Evolutionary conservation across 2,797 vertebrate species (phyloP).

Genomic region (Percopsis omiscomaycus): DNA sequence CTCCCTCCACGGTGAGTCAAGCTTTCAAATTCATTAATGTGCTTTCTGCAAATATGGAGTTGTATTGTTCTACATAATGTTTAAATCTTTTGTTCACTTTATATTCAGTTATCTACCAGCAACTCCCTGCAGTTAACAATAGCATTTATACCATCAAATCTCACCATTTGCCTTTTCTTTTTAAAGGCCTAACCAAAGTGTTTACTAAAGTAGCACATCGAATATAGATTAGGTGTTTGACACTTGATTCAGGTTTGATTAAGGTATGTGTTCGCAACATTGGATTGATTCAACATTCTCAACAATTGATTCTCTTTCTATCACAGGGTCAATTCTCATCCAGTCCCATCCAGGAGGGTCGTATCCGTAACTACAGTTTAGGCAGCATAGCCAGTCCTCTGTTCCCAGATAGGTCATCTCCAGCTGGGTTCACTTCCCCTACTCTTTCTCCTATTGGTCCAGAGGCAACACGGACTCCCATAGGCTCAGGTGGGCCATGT

Average conservation of each 20-base stretch:
- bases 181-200: no score
- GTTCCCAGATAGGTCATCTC: slow-evolving; percentile 79
- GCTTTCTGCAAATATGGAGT: not conserved
- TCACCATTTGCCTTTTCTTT: no score
- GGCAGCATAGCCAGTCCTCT: slow-evolving; percentile 86
- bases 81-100: not conserved
- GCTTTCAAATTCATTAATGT: not conserved
- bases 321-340: slow-evolving; percentile 93
- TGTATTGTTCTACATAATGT: not conserved
- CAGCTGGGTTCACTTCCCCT: slow-evolving; percentile 77
- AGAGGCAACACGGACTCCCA: slow-evolving; percentile 77
- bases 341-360: slow-evolving; percentile 89
- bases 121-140: no score
- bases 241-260: not conserved
- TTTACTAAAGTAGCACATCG: no score
- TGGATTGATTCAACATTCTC: no score
- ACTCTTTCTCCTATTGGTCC: slow-evolving; percentile 87
- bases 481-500: slow-evolving; percentile 75
- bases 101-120: not conserved
- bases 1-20: slow-evolving; percentile 83
- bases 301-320: slow-evolving; percentile 8
- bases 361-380: slow-evolving; percentile 84
- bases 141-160: no score
- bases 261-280: not conserved
- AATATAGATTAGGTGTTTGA: no score